phyloP scores from a whole-genome alignment of 2,113 vertebrate genomes.

The Oncorhynchus kisutch region DNA sequence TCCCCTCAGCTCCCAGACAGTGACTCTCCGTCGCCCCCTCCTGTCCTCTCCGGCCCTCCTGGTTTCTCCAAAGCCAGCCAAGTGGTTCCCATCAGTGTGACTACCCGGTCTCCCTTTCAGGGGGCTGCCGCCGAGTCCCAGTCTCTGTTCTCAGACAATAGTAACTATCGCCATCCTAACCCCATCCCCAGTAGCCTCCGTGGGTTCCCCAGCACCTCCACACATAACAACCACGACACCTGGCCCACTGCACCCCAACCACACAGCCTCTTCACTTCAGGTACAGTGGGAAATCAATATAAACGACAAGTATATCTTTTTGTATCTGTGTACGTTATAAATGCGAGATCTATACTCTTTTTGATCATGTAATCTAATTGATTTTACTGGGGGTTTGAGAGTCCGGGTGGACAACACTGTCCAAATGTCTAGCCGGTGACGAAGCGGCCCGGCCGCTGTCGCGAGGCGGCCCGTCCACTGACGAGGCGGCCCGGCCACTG shows the following conservation, averaged over 20 bases:
- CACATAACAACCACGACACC: conserved; percentile 78
- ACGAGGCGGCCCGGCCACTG: fast-evolving
- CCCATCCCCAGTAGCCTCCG: conserved; percentile 85
- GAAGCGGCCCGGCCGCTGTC: fast-evolving
- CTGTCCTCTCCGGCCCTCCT: conserved; percentile 80
- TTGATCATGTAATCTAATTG: too few species aligned
- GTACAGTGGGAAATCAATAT: conserved; percentile 46
- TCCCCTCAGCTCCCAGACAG: conserved; percentile 78
- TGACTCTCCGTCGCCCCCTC: conserved; percentile 88
- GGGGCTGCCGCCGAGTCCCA: conserved; percentile 87
- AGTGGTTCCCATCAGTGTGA: conserved; percentile 84
- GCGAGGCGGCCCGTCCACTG: fast-evolving
- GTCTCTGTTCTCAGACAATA: conserved; percentile 91
- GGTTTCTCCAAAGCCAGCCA: conserved; percentile 84
- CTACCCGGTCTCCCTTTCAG: conserved; percentile 85
- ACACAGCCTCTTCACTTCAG: conserved; percentile 93
- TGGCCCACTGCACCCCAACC: conserved; percentile 91
- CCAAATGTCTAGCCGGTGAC: too few species aligned
- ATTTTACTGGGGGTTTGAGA: too few species aligned
- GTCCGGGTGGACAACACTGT: too few species aligned
- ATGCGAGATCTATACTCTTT: too few species aligned
- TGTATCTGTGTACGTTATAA: too few species aligned
- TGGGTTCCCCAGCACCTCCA: conserved; percentile 80
- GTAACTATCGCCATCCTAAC: conserved; percentile 86
- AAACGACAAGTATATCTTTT: too few species aligned